phyloP scores from a whole-genome alignment of 2,888 invertebrate genomes.

The Ochropacha duplaris region DNA sequence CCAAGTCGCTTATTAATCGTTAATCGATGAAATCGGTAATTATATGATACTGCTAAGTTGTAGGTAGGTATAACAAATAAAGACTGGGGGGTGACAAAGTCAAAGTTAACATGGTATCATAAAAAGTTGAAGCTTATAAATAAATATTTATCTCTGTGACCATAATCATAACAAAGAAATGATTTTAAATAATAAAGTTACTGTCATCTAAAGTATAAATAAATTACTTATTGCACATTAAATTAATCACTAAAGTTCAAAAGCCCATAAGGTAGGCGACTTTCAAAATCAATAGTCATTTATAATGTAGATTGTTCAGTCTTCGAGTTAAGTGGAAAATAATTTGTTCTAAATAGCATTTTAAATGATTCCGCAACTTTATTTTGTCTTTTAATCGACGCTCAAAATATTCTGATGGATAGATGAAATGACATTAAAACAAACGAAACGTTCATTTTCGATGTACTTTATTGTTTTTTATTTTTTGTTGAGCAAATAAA shows the following conservation, averaged over 20 bases:
- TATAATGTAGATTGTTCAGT: background rate
- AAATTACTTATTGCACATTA: background rate
- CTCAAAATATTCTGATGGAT: conserved; percentile 39
- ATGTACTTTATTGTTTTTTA: background rate
- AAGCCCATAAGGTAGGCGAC: background rate
- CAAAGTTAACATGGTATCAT: too few species aligned
- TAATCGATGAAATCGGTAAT: background rate
- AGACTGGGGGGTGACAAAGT: too few species aligned
- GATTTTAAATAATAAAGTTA: too few species aligned
- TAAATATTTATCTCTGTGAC: too few species aligned
- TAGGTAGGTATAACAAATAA: background rate
- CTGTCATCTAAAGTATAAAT: background rate
- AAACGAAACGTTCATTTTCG: conserved; percentile 32
- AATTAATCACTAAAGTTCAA: background rate
- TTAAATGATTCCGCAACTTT: conserved; percentile 4
- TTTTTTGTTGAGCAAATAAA: background rate
- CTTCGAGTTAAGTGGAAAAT: background rate
- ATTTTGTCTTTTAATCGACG: conserved; percentile 31
- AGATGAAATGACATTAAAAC: conserved; percentile 52
- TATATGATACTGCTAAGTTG: background rate
- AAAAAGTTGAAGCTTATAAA: too few species aligned
- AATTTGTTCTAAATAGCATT: background rate
- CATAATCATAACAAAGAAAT: too few species aligned
- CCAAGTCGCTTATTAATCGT: background rate
- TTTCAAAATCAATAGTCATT: background rate